Evolutionary conservation across 1,140 invertebrate species (phyloP), one percentile per base, ranked within the genome.

Genomic region (Lasioglossum baleicum): DNA sequence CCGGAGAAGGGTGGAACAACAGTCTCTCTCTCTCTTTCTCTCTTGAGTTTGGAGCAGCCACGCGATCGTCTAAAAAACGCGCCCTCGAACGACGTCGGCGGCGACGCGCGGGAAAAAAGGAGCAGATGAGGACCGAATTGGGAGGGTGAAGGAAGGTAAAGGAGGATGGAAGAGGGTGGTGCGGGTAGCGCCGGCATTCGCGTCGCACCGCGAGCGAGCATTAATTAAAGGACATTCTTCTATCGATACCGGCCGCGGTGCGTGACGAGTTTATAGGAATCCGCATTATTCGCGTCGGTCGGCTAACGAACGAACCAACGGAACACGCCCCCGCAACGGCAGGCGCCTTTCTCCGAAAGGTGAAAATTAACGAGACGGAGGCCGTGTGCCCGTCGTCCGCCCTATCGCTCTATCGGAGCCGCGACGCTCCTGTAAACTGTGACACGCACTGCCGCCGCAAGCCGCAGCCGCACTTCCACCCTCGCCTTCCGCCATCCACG

Each of bases 191-290:
- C 20, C 20, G 65, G 64, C 22, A 68, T 56, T 69, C 67, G 48
- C 26, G 67, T 42, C 20, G 65, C 15, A 51, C 64, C 40, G 20
- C 60, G 60, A 4, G 63, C 22, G 26, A 35, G 67, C 67, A 69
- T 51, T 69, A 69, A 69, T 69, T 69, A 69, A 69, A 69, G 67
- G 48, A 69, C 51, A 56, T 69, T 69, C 67, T 69, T 69, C 67
- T 56, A 69, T 69, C 67, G 67, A 69, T 69, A 48, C 15, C 67
- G 26, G 17, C 40, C 67, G 51, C 48, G 26, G 26, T 17, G 48
- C 22, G 48, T 69, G 48, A 53, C 67, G 48, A 69, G 42, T 69
- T 69, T 69, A 69, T 69, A 69, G 67, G 48, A 69, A 69, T 53
- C 48, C 67, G 67, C 67, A 35, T 69, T 69, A 69, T 69, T 35